Evolutionary conservation across 2,888 invertebrate species (phyloP).

Genomic region (Perdita meconis): DNA sequence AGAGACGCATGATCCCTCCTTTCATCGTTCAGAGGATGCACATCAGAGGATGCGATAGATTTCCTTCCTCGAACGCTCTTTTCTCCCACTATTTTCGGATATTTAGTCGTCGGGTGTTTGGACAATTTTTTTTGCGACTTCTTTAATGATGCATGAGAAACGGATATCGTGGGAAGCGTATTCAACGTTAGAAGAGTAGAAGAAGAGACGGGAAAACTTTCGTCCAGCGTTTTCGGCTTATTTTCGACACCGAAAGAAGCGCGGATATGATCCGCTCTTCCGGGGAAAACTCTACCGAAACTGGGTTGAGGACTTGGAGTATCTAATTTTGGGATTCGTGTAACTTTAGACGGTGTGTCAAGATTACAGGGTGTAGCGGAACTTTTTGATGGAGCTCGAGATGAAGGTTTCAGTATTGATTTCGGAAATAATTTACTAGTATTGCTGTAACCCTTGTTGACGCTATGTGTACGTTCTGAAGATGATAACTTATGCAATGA

Average conservation of each 20-base stretch:
- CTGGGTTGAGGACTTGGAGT: slow-evolving; percentile 70
- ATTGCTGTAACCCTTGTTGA: not conserved
- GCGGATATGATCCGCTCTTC: slow-evolving; percentile 14
- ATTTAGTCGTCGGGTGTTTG: not conserved
- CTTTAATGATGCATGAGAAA: not conserved
- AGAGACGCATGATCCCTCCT: not conserved
- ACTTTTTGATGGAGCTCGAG: not conserved
- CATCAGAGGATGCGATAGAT: not conserved
- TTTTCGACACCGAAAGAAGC: slow-evolving; percentile 2
- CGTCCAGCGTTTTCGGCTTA: not conserved
- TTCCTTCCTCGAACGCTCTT: not conserved
- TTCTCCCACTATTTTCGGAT: not conserved
- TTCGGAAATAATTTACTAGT: not conserved
- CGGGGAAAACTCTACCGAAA: slow-evolving; percentile 64
- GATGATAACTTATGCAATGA: slow-evolving; percentile 29
- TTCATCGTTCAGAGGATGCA: not conserved
- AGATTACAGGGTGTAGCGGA: slow-evolving; percentile 5
- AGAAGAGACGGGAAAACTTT: not conserved
- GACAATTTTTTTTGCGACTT: slow-evolving; percentile 17
- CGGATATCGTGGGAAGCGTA: not conserved
- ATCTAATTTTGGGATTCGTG: slow-evolving; percentile 73
- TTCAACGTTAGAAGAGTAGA: slow-evolving; percentile 3
- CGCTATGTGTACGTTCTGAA: not conserved
- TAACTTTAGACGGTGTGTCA: slow-evolving; percentile 4
- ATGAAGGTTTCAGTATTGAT: not conserved